A percentile compares a stretch with the other conserved stretches of the same genome.
These are phyloP conservation scores for Hermetia illucens DNA, from an alignment of 1,140 invertebrate species.

Conservation along the genomic window DNA sequence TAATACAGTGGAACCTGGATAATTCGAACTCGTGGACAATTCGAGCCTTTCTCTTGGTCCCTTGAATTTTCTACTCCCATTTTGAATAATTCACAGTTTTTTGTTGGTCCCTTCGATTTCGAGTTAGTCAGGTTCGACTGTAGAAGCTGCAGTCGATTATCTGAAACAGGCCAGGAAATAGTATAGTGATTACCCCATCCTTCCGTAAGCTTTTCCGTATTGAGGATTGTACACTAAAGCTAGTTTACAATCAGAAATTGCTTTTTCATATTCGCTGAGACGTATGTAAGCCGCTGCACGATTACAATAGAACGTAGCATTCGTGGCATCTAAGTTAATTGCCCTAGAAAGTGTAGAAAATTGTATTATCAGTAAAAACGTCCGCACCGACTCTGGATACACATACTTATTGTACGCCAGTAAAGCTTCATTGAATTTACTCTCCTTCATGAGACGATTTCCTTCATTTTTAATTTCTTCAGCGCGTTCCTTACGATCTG, in stretches of 20 bases:
- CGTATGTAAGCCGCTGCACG: conserved; percentile 84
- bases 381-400: conserved; percentile 5
- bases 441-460: conserved; percentile 73
- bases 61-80: no score
- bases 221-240: conserved; percentile 76
- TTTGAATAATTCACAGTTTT: no score
- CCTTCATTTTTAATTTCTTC: conserved; percentile 71
- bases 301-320: conserved; percentile 92
- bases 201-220: conserved; percentile 90
- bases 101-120: no score
- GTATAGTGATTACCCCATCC: conserved; percentile 55
- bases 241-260: conserved; percentile 78
- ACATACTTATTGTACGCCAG: conserved; percentile 61
- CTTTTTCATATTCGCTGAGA: conserved; percentile 60
- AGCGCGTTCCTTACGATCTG: conserved; percentile 46
- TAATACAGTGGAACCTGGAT: no score
- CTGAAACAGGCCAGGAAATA: conserved; percentile 3
- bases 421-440: conserved; percentile 65
- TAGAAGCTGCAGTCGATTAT: conserved; percentile 7
- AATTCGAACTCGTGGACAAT: no score
- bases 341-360: conserved; percentile 41
- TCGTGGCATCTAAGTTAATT: conserved; percentile 67
- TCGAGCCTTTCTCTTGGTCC: no score
- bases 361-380: not conserved
- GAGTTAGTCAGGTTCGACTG: no score